Percentiles rank a stretch among this genome's conserved stretches.
Conservation (phyloP, 2,888 invertebrate genomes). For the Pyrrhia umbra region DNA sequence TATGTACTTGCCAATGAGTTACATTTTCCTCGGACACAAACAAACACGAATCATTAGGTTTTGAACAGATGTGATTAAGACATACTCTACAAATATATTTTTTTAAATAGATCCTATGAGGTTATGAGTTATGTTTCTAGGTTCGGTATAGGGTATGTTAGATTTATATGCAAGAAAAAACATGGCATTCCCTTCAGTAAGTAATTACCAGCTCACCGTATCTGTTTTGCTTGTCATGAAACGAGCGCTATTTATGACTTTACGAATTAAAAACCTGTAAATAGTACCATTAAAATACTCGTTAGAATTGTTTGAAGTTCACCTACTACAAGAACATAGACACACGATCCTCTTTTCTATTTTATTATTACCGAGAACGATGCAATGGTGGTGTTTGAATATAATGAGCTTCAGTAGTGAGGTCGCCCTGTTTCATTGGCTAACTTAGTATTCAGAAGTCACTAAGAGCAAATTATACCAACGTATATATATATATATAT, state of each 20-base stretch:
- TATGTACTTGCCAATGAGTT: conserved; percentile 30
- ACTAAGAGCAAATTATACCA: conserved; percentile 33
- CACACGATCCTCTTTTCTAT: not conserved
- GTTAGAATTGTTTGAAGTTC: conserved; percentile 62
- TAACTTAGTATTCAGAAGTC: conserved; percentile 37
- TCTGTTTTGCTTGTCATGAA: conserved; percentile 59
- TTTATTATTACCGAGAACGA: conserved; percentile 7
- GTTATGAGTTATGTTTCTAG: not conserved
- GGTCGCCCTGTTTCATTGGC: not conserved
- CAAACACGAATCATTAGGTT: conserved; percentile 23
- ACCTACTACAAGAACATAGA: conserved; percentile 49
- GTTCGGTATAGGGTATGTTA: no score
- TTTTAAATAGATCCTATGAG: no score
- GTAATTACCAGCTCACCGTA: conserved; percentile 58
- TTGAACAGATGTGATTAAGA: not conserved
- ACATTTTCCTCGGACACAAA: conserved; percentile 23
- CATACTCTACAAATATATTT: not conserved
- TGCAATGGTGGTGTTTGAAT: conserved; percentile 2
- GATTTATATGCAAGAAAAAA: not conserved
- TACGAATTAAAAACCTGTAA: conserved; percentile 66
- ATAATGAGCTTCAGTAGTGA: conserved; percentile 1
- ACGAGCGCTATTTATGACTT: conserved; percentile 68
- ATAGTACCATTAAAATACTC: conserved; percentile 62
- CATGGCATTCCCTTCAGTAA: conserved; percentile 33
- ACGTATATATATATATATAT: no score